phyloP scores from a whole-genome alignment of 2,113 vertebrate species.

The Telmatochromis brachygnathus region DNA sequence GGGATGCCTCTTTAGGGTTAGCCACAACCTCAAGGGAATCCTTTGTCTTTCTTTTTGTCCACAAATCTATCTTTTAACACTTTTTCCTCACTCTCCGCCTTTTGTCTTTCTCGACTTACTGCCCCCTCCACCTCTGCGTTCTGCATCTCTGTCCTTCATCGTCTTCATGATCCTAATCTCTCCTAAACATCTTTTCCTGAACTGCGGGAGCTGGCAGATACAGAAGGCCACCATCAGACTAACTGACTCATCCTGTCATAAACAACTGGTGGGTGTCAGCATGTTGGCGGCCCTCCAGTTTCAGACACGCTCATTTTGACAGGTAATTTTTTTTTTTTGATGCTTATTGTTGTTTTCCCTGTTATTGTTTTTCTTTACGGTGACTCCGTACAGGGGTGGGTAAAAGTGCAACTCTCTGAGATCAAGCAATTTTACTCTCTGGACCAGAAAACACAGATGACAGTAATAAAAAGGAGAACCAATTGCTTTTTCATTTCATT shows the following conservation, averaged over 20 bases:
- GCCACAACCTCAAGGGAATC: constrained; percentile 16
- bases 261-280: constrained; percentile 51
- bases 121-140: not conserved
- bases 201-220: constrained; percentile 37
- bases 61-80: constrained; percentile 5
- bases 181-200: constrained; percentile 39
- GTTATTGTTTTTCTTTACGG: constrained; percentile 51
- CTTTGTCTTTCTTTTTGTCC: not conserved
- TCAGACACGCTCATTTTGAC: constrained; percentile 32
- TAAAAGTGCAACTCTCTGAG: constrained; percentile 62
- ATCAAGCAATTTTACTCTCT: constrained; percentile 65
- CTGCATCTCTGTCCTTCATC: not conserved
- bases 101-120: not conserved
- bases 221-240: constrained; percentile 31
- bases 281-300: constrained; percentile 22
- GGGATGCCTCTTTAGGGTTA: constrained; percentile 23
- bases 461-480: constrained; percentile 73
- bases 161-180: constrained; percentile 39
- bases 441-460: constrained; percentile 69
- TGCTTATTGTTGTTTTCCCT: constrained; percentile 51
- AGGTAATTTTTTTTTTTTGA: constrained; percentile 29
- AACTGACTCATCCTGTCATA: constrained; percentile 48
- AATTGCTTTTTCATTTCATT: constrained; percentile 74
- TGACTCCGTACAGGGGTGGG: constrained; percentile 37
- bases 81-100: not conserved